A percentile compares a stretch with the other conserved stretches of the same genome.
phyloP scores from a whole-genome alignment of 1,140 invertebrate species.

The Parasteatoda tepidariorum region DNA sequence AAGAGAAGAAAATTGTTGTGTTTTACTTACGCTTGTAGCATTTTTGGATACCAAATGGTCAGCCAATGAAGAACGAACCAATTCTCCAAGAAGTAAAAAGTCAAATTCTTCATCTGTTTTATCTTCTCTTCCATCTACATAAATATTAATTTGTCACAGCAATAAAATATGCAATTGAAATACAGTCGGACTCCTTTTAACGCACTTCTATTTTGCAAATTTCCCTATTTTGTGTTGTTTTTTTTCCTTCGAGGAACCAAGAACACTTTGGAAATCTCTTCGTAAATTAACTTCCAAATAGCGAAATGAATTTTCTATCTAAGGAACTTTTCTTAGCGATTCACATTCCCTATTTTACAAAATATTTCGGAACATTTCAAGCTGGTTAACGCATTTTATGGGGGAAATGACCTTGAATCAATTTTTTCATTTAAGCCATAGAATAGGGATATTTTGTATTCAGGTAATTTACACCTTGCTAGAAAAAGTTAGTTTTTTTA shows the following conservation, averaged over 20 bases:
- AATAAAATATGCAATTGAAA: background rate
- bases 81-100: constrained; percentile 49
- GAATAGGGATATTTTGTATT: too few relatives aligned
- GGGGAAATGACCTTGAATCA: too few relatives aligned
- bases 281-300: constrained; percentile 6
- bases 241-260: background rate
- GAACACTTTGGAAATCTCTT: background rate
- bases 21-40: background rate
- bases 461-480: too few relatives aligned
- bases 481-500: too few relatives aligned
- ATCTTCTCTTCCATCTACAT: background rate
- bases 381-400: too few relatives aligned
- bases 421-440: too few relatives aligned
- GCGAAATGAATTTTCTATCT: too few relatives aligned
- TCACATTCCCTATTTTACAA: too few relatives aligned
- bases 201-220: background rate
- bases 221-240: background rate
- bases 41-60: constrained; percentile 37
- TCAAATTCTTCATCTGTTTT: constrained; percentile 32
- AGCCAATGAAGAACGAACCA: constrained; percentile 11
- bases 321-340: too few relatives aligned
- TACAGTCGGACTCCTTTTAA: background rate
- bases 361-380: too few relatives aligned
- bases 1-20: background rate
- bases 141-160: background rate